Base-by-base conservation (phyloP, 2,797 vertebrate genomes). In the Caiman crocodilus region DNA sequence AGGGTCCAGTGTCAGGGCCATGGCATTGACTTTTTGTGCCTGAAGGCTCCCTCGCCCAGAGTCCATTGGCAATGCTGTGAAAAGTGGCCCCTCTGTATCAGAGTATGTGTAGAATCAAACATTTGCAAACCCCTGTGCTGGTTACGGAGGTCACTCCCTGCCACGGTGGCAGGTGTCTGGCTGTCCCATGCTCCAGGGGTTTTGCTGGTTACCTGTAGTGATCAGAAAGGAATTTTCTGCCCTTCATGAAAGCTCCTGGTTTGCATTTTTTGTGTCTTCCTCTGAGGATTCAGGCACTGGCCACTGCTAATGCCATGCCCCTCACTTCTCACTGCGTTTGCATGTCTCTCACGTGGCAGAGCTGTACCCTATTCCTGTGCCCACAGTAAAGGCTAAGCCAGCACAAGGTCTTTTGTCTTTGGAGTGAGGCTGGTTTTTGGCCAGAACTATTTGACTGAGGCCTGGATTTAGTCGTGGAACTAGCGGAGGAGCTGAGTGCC, bases 91-190 rank as follows among this genome's bases (percentile, higher is more conserved):
- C 35, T 50, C 42, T 10, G 10, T 50, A 50, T 50, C 9, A 50
- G 42, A 50, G 42, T 50, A 50, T 50, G 42, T 50, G 42, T 10
- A 50, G 42, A 50, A 50, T 50, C 42, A 50, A 50, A 50, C 42
- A 50, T 50, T 50, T 50, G 42, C 42, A 50, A 50, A 10, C 42
- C 17, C 20, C 28, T 8, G 5, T 10, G 16, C 64, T 59, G 73
- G 87, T 78, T 15, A 9, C 0, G 1, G 30, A 60, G 58, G 0
- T 82, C 0, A 0, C 30, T 60, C 26, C 16, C 13, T 76, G 75
- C 65, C 4, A 0, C 1, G 16, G 64, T 73, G 58, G 58, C 58
- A 59, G 2, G 42, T 50, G 42, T 10, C 84, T 3, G 1, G 12
- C 59, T 59, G 79, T 79, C 67, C 88, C 76, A 1, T 9, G 64